Percentiles rank a stretch among this genome's conserved stretches.
Conservation (phyloP, 2,113 vertebrate species). For the Takifugu bimaculatus region DNA sequence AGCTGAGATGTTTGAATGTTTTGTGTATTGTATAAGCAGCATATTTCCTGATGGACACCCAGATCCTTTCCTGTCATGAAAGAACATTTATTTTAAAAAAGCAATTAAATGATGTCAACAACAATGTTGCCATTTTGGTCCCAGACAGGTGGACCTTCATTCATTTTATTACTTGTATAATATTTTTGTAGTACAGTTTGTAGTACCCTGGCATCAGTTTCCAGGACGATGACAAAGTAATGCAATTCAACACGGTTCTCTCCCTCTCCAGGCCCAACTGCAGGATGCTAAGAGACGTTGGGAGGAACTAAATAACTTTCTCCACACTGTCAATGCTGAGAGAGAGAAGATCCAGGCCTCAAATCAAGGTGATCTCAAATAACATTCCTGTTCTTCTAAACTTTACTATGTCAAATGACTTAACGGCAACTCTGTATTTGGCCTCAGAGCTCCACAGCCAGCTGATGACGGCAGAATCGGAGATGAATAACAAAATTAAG, state of each 20-base stretch:
- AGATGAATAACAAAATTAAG: slow-evolving; percentile 78
- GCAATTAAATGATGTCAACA: background rate
- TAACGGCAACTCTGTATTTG: background rate
- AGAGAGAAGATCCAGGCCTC: slow-evolving; percentile 79
- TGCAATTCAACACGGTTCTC: background rate
- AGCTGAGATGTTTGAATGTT: slow-evolving; percentile 54
- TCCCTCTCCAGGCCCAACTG: slow-evolving; percentile 78
- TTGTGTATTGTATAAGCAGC: slow-evolving; percentile 55
- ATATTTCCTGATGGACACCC: slow-evolving; percentile 41
- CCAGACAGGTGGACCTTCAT: too few species aligned
- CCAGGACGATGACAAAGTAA: too few species aligned
- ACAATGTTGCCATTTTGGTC: background rate
- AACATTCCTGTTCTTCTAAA: background rate
- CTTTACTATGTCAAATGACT: background rate
- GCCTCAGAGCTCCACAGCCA: slow-evolving; percentile 88
- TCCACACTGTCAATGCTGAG: slow-evolving; percentile 86
- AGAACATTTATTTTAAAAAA: slow-evolving; percentile 1
- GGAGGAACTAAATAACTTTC: slow-evolving; percentile 92
- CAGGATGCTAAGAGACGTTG: slow-evolving; percentile 90
- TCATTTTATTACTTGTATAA: too few species aligned
- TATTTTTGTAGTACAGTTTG: too few species aligned
- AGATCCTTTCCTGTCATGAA: slow-evolving; percentile 29
- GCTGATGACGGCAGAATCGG: slow-evolving; percentile 82
- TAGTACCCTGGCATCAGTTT: too few species aligned
- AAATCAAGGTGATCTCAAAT: slow-evolving; percentile 80